phyloP scores from a whole-genome alignment of 2,113 vertebrate species.

The Rissa tridactyla region DNA sequence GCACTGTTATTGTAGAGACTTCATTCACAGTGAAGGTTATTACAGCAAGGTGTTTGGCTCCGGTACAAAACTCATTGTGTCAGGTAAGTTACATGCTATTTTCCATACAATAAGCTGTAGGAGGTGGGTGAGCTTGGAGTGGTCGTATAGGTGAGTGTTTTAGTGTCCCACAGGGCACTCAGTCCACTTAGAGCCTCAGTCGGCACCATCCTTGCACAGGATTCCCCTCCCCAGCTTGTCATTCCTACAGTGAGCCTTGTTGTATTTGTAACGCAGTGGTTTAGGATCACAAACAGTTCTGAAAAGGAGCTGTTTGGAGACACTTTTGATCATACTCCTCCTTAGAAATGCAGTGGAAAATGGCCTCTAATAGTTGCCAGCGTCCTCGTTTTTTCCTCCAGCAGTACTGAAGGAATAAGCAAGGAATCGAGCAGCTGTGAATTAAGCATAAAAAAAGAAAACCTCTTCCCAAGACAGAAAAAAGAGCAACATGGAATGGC shows the following conservation, averaged over 20 bases:
- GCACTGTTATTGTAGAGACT: background rate
- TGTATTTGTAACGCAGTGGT: background rate
- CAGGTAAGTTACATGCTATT: background rate
- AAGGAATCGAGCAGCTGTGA: background rate
- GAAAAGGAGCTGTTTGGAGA: background rate
- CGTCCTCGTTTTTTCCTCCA: background rate
- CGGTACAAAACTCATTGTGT: constrained; percentile 30
- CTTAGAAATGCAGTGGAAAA: background rate
- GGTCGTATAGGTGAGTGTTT: background rate
- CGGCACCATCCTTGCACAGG: background rate
- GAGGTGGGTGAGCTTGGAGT: background rate
- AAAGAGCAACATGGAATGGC: background rate
- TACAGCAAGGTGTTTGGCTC: background rate
- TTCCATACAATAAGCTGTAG: background rate
- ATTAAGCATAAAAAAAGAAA: background rate
- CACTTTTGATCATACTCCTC: background rate
- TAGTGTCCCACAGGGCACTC: background rate
- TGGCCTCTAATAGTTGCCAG: background rate
- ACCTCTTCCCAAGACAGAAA: background rate
- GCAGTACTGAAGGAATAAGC: background rate
- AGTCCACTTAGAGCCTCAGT: background rate
- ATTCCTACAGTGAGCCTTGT: background rate
- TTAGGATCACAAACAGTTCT: background rate
- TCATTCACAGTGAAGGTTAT: background rate
- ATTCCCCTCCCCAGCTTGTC: background rate